Percentiles rank a stretch among this genome's conserved stretches.
Evolutionary conservation across 2,888 invertebrate species (phyloP).

Genomic region (Aleiodes testaceus): DNA sequence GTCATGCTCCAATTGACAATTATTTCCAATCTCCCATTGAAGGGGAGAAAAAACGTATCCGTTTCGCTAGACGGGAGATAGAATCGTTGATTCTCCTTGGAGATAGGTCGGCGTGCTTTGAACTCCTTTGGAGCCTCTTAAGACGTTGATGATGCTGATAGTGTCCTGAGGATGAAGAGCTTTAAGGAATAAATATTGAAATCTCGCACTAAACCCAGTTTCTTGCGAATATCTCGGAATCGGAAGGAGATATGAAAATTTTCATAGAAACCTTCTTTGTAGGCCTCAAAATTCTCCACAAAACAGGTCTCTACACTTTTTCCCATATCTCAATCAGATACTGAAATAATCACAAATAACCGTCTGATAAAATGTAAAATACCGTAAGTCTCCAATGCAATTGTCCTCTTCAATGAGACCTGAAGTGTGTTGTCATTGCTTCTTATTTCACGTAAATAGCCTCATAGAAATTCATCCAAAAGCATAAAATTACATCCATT

Average conservation of each 20-base stretch:
- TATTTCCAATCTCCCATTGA: conserved; percentile 15
- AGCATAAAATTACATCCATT: conserved; percentile 57
- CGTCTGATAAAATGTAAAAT: background rate
- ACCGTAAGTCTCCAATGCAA: background rate
- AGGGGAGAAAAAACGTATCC: conserved; percentile 55
- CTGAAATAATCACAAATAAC: too few species aligned
- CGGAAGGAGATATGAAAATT: too few species aligned
- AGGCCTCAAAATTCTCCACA: too few species aligned
- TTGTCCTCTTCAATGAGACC: conserved; percentile 8
- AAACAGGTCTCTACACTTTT: too few species aligned
- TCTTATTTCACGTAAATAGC: conserved; percentile 58
- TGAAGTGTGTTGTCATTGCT: conserved; percentile 51
- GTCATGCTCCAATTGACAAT: conserved; percentile 36
- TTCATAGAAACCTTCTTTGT: too few species aligned
- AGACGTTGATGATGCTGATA: conserved; percentile 18
- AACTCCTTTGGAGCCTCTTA: conserved; percentile 29
- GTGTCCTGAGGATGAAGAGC: conserved; percentile 3
- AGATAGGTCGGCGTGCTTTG: conserved; percentile 37
- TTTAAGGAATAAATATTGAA: background rate
- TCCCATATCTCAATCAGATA: background rate
- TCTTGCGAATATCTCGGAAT: background rate
- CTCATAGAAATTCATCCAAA: conserved; percentile 53
- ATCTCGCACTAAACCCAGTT: too few species aligned
- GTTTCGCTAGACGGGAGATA: conserved; percentile 57
- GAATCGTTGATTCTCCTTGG: conserved; percentile 54